Base-by-base conservation (phyloP, 2,888 invertebrate species). In the Emmelina monodactyla region DNA sequence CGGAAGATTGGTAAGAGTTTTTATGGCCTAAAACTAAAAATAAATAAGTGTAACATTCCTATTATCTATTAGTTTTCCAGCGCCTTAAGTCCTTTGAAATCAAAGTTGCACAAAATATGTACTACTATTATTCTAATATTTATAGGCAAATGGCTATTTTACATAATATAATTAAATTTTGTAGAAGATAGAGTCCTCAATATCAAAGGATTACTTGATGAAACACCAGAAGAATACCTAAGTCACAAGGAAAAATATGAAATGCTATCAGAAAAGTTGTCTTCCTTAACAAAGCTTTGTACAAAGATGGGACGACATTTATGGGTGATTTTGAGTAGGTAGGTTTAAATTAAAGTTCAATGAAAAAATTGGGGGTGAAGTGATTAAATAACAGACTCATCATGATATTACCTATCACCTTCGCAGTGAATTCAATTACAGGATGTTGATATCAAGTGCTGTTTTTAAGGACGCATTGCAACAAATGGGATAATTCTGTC, bases 191-290 rank as follows among this genome's bases (percentile, higher is more conserved):
- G 5, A 9, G 19, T 19, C 5, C 19, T 19, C 19, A 19, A 9
- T 19, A 9, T 19, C 19, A 19, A 19, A 19, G 19, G 9, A 9
- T 9, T 91, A 14, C 59, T 75, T 42, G 88, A 88, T 43, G 69
- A 79, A 15, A 58, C 87, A 1, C 89, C 92, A 1, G 79, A 85
- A 16, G 89, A 88, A 37, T 93, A 89, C 57, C 70, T 90, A 40
- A 91, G 91, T 38, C 91, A 93, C 53, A 91, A 91, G 51, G 91
- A 93, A 49, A 85, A 87, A 42, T 93, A 92, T 59, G 90, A 55
- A 85, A 90, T 51, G 84, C 88, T 1, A 51, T 92, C 10, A 82
- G 87, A 3, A 91, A 89, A 58, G 83, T 87, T 2, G 66, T 67
- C 6, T 55, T 89, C 22, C 82, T 89, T 37, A 78, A 82, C 22